Evolutionary conservation across 2,888 invertebrate species (phyloP), one percentile per base, ranked within the genome.

Genomic region (Yponomeuta sedellus): DNA sequence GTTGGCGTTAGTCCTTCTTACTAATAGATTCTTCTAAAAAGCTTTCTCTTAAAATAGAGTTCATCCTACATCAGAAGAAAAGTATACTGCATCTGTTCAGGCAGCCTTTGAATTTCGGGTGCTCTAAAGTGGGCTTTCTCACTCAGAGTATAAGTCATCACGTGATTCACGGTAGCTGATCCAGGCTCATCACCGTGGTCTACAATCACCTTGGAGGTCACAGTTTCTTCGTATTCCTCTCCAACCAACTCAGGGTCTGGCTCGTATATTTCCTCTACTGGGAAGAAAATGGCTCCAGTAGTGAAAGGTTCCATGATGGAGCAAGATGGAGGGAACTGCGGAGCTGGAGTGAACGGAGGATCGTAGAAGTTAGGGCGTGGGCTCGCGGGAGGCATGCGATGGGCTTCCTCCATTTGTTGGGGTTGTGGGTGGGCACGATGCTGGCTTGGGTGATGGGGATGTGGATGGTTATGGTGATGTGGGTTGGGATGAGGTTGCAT

Each of bases 71-170:
- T 77, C 69, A 89, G 71, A 44, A 81, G 81, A 71, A 89, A 90
- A 64, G 79, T 81, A 69, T 91, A 91, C 66, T 90, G 89, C 81
- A 88, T 80, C 70, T 91, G 90, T 69, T 90, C 82, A 1, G 91
- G 90, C 40, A 91, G 70, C 40, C 74, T 78, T 67, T 86, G 84
- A 52, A 87, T 80, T 67, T 85, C 79, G 0, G 90, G 89, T 0
- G 80, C 81, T 71, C 74, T 86, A 66, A 85, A 90, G 68, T 88
- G 86, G 0, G 88, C 78, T 67, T 88, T 89, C 64, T 90, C 91
- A 2, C 84, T 80, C 3, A 90, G 69, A 0, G 88, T 87, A 70
- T 90, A 90, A 0, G 85, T 86, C 75, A 81, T 91, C 0, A 90
- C 81, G 64, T 90, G 90, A 68, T 88, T 87, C 1, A 91, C 86